Base-by-base conservation (phyloP, 2,888 invertebrate genomes). In the Spodoptera picta region DNA sequence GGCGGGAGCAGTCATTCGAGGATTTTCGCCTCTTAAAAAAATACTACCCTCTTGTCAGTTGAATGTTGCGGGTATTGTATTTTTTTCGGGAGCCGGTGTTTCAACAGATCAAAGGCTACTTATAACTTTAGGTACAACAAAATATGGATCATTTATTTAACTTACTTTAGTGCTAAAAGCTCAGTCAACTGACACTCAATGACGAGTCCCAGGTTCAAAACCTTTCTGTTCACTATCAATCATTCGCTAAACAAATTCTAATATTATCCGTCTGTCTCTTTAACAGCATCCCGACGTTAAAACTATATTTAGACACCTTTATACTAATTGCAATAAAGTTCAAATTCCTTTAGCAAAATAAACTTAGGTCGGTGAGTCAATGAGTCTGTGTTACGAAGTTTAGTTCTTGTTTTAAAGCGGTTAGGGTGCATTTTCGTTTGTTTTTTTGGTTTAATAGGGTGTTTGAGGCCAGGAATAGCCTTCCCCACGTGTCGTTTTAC, bases 221-320 rank as follows among this genome's bases (percentile, higher is more conserved):
- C 68, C 62, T 36, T 67, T 69, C 67, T 77, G 83, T 59, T 64
- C 54, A 48, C 23, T 68, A 74, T 79, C 81, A 79, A 81, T 76
- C 79, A 83, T 36, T 36, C 9, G 36, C 70, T 77, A 73, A 56
- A 70, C 50, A 46, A 54, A 71, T 58, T 62, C 60, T 66, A 68
- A 70, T 68, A 77, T 76, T 77, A 77, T 73, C 69, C 73, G 58
- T 75, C 79, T 79, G 83, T 82, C 83, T 76, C 80, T 75, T 80
- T 79, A 77, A 83, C 84, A 78, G 77, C 73, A 80, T 74, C 66
- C 73, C 70, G 71, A 55, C 73, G 72, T 67, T 61, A 63, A 65
- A 36, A 47, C 62, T 79, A 81, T 63, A 68, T 71, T 65, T 70
- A 72, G 68, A 60, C 41, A 41, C 54, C 52, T 49, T 64, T 69